Percentiles rank a stretch among this genome's conserved stretches.
Evolutionary conservation across 2,888 invertebrate species (phyloP).

Genomic region (Drosophila conformis): DNA sequence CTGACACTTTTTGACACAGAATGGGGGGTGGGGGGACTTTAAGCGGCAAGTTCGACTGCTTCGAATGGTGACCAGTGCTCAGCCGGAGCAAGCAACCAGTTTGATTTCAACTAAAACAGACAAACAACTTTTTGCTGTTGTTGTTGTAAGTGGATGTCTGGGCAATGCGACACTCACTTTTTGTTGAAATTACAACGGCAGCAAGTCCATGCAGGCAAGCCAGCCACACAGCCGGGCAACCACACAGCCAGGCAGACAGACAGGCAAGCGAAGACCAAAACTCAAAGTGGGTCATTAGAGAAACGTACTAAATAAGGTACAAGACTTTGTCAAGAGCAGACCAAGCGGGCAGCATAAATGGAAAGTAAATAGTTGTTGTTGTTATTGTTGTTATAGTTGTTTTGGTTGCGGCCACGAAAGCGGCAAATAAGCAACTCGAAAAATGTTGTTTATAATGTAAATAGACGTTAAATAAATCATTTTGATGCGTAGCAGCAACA

Average conservation of each 20-base stretch:
- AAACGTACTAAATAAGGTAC: conserved; percentile 81
- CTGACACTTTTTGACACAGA: conserved; percentile 69
- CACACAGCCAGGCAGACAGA: conserved; percentile 14
- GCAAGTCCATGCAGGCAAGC: conserved; percentile 23
- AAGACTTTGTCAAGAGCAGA: conserved; percentile 77
- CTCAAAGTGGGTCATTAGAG: conserved; percentile 79
- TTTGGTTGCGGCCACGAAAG: conserved; percentile 50
- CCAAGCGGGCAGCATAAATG: conserved; percentile 63
- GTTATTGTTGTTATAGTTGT: conserved; percentile 32
- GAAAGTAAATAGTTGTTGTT: conserved; percentile 73
- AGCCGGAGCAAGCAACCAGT: conserved; percentile 65
- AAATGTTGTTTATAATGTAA: conserved; percentile 71
- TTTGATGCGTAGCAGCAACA: conserved; percentile 65
- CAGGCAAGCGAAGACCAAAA: conserved; percentile 61
- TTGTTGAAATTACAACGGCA: conserved; percentile 61
- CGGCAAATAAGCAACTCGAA: conserved; percentile 41
- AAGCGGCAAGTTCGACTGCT: conserved; percentile 59
- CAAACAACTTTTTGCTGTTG: conserved; percentile 72
- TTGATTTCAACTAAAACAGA: conserved; percentile 78
- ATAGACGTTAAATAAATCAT: conserved; percentile 72
- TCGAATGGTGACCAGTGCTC: conserved; percentile 43
- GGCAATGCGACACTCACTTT: conserved; percentile 77
- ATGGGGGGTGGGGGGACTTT: background rate
- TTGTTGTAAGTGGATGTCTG: conserved; percentile 64
- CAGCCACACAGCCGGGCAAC: conserved; percentile 8